A percentile compares a stretch with the other conserved stretches of the same genome.
Conservation (phyloP, 2,113 vertebrate genomes). For the Oryctolagus cuniculus region DNA sequence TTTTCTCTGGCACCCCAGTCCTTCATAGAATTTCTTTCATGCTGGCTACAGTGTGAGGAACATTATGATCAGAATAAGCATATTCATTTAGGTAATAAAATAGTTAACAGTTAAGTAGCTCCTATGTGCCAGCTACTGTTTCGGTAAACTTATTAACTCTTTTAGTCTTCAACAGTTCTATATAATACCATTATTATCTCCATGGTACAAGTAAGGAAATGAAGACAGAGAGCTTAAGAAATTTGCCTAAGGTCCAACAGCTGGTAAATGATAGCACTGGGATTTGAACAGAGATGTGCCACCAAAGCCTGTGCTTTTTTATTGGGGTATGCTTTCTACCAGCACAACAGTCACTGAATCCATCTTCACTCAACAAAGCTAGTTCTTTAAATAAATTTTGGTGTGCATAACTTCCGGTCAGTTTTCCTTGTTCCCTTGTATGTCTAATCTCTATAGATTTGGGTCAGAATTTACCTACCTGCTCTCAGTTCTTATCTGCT, state of each 20-base stretch:
- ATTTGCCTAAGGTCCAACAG: neutral
- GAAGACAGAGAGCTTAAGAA: neutral
- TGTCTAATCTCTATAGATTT: neutral
- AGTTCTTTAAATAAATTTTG: neutral
- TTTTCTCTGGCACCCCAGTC: neutral
- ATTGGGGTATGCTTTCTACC: neutral
- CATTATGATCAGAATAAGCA: conserved; percentile 30
- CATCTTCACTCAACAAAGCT: neutral
- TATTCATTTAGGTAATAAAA: neutral
- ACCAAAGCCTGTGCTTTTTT: neutral
- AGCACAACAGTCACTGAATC: neutral
- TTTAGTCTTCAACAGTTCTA: neutral
- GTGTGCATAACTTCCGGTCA: neutral
- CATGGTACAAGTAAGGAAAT: neutral
- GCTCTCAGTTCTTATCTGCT: neutral
- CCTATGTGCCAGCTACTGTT: neutral
- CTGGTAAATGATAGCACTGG: neutral
- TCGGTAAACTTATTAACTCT: neutral
- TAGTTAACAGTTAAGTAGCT: neutral
- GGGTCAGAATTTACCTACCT: neutral
- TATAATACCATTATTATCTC: neutral
- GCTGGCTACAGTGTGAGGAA: neutral
- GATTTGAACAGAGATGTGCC: neutral
- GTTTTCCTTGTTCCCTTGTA: neutral
- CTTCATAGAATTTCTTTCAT: neutral